Conservation (phyloP, 2,888 invertebrate species). For the Ypsolopha scabrella region DNA sequence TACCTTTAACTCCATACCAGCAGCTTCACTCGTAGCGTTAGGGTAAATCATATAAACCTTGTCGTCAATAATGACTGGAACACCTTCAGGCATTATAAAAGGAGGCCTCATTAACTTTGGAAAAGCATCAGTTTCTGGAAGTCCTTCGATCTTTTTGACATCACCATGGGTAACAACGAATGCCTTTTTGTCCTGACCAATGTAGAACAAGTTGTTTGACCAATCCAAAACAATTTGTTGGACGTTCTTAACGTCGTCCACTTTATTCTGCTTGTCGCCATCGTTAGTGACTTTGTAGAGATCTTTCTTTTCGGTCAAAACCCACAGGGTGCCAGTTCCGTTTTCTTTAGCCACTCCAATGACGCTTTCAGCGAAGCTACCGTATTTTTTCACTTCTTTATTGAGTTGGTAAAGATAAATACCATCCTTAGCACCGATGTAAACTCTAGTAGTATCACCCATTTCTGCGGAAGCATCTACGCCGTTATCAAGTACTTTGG, state of each 20-base stretch:
- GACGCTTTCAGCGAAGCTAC: conserved; percentile 17
- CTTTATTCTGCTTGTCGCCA: conserved; percentile 31
- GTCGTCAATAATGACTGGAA: conserved; percentile 27
- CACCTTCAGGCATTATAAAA: conserved; percentile 23
- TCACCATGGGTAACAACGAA: conserved; percentile 24
- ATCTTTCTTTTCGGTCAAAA: conserved; percentile 30
- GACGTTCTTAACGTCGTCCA: conserved; percentile 28
- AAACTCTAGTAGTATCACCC: conserved; percentile 9
- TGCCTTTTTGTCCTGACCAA: conserved; percentile 24
- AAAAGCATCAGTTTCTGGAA: conserved; percentile 25
- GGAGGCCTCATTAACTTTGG: conserved; percentile 31
- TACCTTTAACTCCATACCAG: conserved; percentile 19
- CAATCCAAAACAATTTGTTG: conserved; percentile 37
- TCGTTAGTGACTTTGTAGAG: conserved; percentile 38
- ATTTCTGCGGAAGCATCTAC: conserved; percentile 11
- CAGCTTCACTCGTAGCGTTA: conserved; percentile 27
- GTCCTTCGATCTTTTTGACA: conserved; percentile 29
- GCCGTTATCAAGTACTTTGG: conserved; percentile 14
- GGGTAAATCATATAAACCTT: conserved; percentile 23
- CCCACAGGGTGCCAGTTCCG: conserved; percentile 27
- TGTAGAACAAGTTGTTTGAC: conserved; percentile 36
- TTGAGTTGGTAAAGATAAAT: conserved; percentile 12
- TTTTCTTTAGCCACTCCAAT: conserved; percentile 14
- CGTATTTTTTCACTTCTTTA: conserved; percentile 14
- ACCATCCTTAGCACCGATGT: conserved; percentile 15